These are phyloP conservation scores for Semnornis frantzii DNA, from an alignment of 2,113 vertebrate genomes.

Conservation along the genomic window DNA sequence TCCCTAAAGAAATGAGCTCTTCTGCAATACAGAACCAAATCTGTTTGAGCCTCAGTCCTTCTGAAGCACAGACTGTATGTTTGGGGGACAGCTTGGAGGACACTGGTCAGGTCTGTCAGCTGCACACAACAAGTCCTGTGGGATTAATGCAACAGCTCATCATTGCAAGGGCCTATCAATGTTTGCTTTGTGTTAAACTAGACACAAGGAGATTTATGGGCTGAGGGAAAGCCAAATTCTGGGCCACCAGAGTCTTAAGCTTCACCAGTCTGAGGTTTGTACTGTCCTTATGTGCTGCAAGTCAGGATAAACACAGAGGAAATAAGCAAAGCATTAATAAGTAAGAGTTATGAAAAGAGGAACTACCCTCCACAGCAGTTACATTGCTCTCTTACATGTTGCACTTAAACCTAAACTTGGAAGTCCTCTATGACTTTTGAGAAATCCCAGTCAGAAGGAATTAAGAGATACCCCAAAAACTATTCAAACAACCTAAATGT, in stretches of 20 bases:
- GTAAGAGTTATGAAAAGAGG: background rate
- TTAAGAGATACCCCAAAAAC: background rate
- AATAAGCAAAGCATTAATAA: background rate
- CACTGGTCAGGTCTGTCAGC: background rate
- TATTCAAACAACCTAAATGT: background rate
- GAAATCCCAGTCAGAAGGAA: background rate
- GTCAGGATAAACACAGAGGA: background rate
- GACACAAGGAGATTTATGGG: background rate
- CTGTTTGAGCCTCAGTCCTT: background rate
- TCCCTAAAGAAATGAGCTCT: background rate
- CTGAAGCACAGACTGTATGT: no score
- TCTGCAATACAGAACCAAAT: background rate
- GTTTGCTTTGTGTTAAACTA: background rate
- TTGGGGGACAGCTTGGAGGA: background rate
- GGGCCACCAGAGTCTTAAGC: background rate
- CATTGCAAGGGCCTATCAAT: background rate
- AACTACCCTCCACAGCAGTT: background rate
- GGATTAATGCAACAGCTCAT: background rate
- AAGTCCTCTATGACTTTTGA: background rate
- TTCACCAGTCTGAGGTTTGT: background rate
- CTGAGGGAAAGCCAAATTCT: background rate
- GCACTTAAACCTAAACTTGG: background rate
- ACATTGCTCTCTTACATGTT: background rate
- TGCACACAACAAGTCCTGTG: background rate
- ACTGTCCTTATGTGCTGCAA: background rate